Base-by-base conservation (phyloP, 2,888 invertebrate species). In the Teleogryllus oceanicus region DNA sequence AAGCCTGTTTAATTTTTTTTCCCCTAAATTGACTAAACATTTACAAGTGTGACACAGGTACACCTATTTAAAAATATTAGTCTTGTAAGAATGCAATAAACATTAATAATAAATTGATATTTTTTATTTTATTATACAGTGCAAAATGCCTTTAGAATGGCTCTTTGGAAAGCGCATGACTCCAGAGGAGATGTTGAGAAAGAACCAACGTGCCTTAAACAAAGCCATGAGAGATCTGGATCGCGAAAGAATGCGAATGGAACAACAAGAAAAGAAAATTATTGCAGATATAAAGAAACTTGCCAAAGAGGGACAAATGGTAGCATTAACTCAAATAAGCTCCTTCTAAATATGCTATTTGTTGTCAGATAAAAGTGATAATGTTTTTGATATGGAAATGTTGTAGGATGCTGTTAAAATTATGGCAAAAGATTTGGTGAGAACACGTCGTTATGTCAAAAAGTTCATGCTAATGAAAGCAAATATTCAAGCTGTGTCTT, bases 381-480 rank as follows among this genome's bases (percentile, higher is more conserved):
- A 24, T 76, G 11, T n/a, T 24, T 76, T 13, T 76, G 16, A n/a
- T 37, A 10, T 75, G 2, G 13, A 49, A 20, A 49, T 16, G n/a
- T 20, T 82, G 18, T 86, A 96, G 96, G 99, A 99, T 89, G 97
- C 99, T 18, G 99, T 99, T 0, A 99, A 98, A 90, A 98, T 99
- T 84, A 99, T 99, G 99, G 99, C 99, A 0, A 97, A 97, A 87
- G 99, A 99, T 89, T 89, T 99, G 83, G 99, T 99, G 11, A 91
- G 99, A 83, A 99, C 99, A 1, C 90, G 99, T 82, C 92, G 94
- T 78, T 98, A 99, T 85, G 94, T 94, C 78, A 98, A 99, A 87
- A 99, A 99, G 88, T 99, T 99, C 87, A 99, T 99, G 93, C 87
- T 99, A 83, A 99, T 99, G 99, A 96, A 96, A 87, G 99, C 99